Conservation (phyloP, 1,140 invertebrate genomes). For the Chironomus striatipennis region DNA sequence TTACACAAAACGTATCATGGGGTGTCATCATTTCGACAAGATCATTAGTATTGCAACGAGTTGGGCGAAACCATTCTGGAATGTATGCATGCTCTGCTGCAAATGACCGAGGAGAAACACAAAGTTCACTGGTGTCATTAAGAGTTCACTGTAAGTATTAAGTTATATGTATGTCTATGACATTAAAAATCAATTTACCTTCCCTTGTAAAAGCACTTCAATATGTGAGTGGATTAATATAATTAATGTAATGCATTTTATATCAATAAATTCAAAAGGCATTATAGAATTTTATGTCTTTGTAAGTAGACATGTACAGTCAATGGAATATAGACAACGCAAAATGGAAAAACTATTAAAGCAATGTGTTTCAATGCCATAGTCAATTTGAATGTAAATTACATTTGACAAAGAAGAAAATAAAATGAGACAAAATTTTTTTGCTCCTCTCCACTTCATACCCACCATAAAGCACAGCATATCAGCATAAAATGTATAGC, state of each 20-base stretch:
- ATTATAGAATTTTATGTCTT: too few species aligned
- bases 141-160: conserved; percentile 75
- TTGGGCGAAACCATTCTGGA: conserved; percentile 69
- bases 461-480: neutral
- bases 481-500: neutral
- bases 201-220: too few species aligned
- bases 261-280: too few species aligned
- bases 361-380: neutral
- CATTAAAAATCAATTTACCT: too few species aligned
- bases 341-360: neutral
- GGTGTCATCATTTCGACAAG: conserved; percentile 80
- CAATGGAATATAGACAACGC: neutral
- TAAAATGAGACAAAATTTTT: neutral
- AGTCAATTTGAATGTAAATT: conserved; percentile 9
- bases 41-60: conserved; percentile 75
- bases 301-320: neutral
- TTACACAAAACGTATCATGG: conserved; percentile 73
- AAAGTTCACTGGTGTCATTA: conserved; percentile 63
- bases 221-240: too few species aligned
- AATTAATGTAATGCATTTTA: too few species aligned
- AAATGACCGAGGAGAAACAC: conserved; percentile 73
- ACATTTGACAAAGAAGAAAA: neutral
- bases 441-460: neutral
- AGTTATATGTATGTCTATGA: too few species aligned
- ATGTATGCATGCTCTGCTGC: conserved; percentile 74